Conservation (phyloP, 2,888 invertebrate species). For the Caradrina clavipalpis region DNA sequence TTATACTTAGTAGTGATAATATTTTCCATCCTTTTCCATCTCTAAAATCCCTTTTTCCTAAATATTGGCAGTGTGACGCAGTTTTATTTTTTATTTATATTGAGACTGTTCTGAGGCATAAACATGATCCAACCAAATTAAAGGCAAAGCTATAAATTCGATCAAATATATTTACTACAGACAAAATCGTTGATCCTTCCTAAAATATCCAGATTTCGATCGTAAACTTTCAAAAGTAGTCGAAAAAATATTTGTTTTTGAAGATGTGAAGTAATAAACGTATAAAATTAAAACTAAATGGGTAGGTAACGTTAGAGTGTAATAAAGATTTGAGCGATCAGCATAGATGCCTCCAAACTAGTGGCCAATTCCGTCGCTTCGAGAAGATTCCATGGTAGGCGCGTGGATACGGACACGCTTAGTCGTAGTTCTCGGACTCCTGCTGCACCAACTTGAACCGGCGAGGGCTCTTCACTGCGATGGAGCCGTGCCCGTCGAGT, state of each 20-base stretch:
- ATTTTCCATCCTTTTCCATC: neutral
- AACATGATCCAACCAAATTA: neutral
- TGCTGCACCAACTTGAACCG: constrained; percentile 97
- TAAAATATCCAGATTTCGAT: constrained; percentile 13
- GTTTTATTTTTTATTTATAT: neutral
- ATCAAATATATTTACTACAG: constrained; percentile 1
- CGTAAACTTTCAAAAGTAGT: constrained; percentile 39
- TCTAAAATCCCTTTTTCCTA: neutral
- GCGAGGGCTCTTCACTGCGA: constrained; percentile 96
- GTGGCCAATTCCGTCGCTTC: constrained; percentile 46
- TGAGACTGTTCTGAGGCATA: neutral
- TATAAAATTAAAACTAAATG: constrained; percentile 30
- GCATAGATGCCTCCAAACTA: constrained; percentile 54
- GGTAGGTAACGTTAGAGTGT: constrained; percentile 33
- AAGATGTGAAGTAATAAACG: constrained; percentile 25
- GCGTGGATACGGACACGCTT: constrained; percentile 72
- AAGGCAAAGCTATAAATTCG: constrained; percentile 1
- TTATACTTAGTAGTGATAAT: neutral
- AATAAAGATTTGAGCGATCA: constrained; percentile 59
- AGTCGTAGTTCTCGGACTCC: constrained; percentile 97
- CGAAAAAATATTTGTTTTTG: constrained; percentile 41
- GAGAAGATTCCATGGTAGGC: constrained; percentile 24
- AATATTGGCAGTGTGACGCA: constrained; percentile 42
- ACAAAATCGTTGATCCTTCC: constrained; percentile 26
- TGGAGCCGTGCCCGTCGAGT: constrained; percentile 94